Evolutionary conservation across 2,888 invertebrate species (phyloP).

Genomic region (Trilocha varians): DNA sequence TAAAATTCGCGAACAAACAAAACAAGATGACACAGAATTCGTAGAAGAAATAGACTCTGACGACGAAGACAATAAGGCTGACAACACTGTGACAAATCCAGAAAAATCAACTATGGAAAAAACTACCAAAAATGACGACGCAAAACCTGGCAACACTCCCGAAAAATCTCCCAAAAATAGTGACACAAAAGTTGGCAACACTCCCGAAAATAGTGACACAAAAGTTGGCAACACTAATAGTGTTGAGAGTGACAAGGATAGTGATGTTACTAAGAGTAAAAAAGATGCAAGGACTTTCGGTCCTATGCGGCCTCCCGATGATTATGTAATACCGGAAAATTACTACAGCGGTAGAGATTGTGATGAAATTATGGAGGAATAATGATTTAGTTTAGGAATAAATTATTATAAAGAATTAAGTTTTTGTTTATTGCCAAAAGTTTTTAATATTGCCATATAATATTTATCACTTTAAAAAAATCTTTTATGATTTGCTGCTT

Average conservation of each 20-base stretch:
- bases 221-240: conserved; percentile 6
- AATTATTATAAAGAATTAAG: background rate
- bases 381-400: conserved; percentile 13
- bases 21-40: conserved; percentile 53
- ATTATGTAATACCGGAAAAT: conserved; percentile 58
- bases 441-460: too few species aligned
- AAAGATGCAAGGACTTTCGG: conserved; percentile 43
- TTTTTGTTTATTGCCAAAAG: background rate
- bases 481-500: too few species aligned
- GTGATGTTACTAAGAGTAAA: conserved; percentile 7
- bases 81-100: conserved; percentile 7
- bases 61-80: conserved; percentile 30
- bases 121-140: background rate
- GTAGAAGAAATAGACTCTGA: conserved; percentile 70
- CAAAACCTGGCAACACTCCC: too few species aligned
- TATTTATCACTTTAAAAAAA: too few species aligned
- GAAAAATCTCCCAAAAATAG: too few species aligned
- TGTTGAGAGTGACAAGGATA: conserved; percentile 3
- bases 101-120: conserved; percentile 3
- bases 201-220: conserved; percentile 5
- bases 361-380: conserved; percentile 57
- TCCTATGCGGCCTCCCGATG: conserved; percentile 63
- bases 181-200: too few species aligned
- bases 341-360: conserved; percentile 60
- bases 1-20: conserved; percentile 27